Evolutionary conservation across 2,113 vertebrate species (phyloP), one percentile per base, ranked within the genome.

Genomic region (Ranitomeya variabilis): DNA sequence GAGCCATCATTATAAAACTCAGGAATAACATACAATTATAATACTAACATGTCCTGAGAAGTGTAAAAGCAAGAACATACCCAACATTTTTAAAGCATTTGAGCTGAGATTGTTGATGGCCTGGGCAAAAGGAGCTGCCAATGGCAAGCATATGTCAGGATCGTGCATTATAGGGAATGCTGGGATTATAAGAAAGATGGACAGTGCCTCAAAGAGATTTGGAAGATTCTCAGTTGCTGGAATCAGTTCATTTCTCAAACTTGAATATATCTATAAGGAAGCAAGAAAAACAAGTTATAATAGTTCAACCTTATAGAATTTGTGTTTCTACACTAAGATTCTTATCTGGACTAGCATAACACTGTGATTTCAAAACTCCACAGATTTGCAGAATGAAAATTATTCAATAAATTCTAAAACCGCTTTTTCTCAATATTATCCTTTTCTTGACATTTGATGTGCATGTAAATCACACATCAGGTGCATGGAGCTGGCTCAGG

Each of bases 131-230:
- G 21, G 66, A 21, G 91, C 6, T 76, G 91, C 90, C 59, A 94
- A 59, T 12, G 31, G 71, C 3, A 89, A 10, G 73, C 90, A 87
- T 23, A 87, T 91, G 26, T 37, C 69, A 18, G 9, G 21, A 81
- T 89, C 83, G 18, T 91, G 81, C 69, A 92, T 91, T 52, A 90
- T 16, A 12, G 89, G 89, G 87, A 89, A 92, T 80, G 93, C 92
- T 37, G 92, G 91, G 64, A 94, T 90, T 64, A 94, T 81, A 21
- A 94, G 76, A 80, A 92, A 94, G 73, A 92, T 5, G 54, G 74
- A 89, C 66, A 94, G 51, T 37, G 93, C 91, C 90, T 94, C 93
- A 84, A 79, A 88, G 57, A 91, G 87, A 62, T 57, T 54, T 84
- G 92, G 90, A 88, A 19, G 14, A 67, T 74, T 45, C 1, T 91